Base-by-base conservation (phyloP, 2,113 vertebrate genomes). In the Lynx canadensis region DNA sequence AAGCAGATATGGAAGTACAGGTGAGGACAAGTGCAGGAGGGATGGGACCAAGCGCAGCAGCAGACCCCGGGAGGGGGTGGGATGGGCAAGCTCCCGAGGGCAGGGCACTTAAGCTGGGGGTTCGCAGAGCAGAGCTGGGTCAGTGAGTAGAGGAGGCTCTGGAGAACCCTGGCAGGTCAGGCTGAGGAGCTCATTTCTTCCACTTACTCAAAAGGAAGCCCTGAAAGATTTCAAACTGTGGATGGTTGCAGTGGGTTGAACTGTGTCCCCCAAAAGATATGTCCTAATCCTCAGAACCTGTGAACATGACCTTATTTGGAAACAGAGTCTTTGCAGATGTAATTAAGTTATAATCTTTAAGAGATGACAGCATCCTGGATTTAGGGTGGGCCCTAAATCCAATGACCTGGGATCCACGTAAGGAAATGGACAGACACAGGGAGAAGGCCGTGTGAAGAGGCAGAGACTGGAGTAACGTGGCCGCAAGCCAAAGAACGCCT, bases 41-140 rank as follows among this genome's bases (percentile, higher is more conserved):
- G 33, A 57, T 0, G 5, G 18, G 63, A 55, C n/a, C 1, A 18
- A 21, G 12, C 0, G 36, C 14, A 3, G 69, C 60, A 78, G 45
- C 3, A 33, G 41, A 55, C 45, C 29, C 33, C 57, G 1, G n/a
- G 36, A 36, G 4, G 6, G 16, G 5, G 9, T 11, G 3, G 48
- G n/a, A 10, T 5, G 4, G 66, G 55, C 18, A 45, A 68, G 69
- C 19, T 0, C 13, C 45, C 1, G 31, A 36, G 95, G 29, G 31
- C 16, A 0, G 2, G 41, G 71, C 15, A 2, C 7, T 27, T 3
- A 33, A 9, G 33, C 69, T 7, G 57, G 66, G 68, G 5, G 31
- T 65, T 10, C 16, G 68, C 13, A 48, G 29, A 48, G 31, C 31
- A 23, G 10, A 14, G 63, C 27, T 0, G 25, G 33, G 41, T 23